Base-by-base conservation (phyloP, 2,113 vertebrate genomes). In the Pyxicephalus adspersus region DNA sequence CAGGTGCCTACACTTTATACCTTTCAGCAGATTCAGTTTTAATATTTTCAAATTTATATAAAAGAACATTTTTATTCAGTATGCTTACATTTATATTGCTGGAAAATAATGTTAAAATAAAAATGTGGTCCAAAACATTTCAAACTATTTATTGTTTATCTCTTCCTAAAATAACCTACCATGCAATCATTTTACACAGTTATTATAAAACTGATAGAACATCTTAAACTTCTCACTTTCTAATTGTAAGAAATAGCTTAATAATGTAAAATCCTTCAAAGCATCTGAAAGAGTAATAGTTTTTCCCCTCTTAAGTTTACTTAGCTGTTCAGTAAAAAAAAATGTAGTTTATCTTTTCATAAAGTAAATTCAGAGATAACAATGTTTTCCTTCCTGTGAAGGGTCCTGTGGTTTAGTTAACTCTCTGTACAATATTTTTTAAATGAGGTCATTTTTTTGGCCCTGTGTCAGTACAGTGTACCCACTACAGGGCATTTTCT, bases 321-420 rank as follows among this genome's bases (percentile, higher is more conserved):
- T 66, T 78, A 78, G 63, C 76, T 78, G 63, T 78, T 67, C 64
- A 67, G n/a, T 78, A 67, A 57, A 78, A 55, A 77, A 77, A 77
- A 77, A 77, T 54, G 25, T 55, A 55, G 61, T 77, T 77, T 65
- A 77, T 65, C 76, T 66, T 77, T 77, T 77, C 20, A 34, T 77
- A 65, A 77, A 65, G 76, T 77, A 77, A 78, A 78, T 78, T 63
- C 55, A 38, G 76, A 78, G 76, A 78, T 78, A 78, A 78, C 13
- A 78, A 51, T 78, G 76, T 78, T 78, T 78, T 78, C 52, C 76
- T 78, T 78, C 76, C 76, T 78, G 76, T 45, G 22, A 51, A 55
- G 64, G 31, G 51, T 45, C 67, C 76, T 55, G 63, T 66, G 63
- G 26, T 26, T 78, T 52, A 20, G 19, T 38, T 77, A 45, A 55